Conservation (phyloP, 2,888 invertebrate genomes). For the Belgica antarctica region DNA sequence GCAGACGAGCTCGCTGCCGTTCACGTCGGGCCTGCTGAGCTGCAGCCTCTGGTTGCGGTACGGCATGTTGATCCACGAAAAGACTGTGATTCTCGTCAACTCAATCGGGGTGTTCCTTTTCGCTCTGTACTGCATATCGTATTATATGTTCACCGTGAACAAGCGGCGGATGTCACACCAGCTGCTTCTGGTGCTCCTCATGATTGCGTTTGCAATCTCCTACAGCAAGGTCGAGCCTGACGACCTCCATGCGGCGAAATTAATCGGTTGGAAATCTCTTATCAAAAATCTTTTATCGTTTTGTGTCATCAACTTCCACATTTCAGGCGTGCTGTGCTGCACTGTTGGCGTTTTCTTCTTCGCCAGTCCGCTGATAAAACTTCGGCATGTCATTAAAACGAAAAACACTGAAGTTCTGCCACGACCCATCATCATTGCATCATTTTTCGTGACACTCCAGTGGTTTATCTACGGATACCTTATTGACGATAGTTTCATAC, state of each 20-base stretch:
- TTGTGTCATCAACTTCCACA: neutral
- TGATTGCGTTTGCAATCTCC: constrained; percentile 60
- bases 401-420: constrained; percentile 84
- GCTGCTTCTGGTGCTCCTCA: constrained; percentile 57
- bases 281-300: neutral
- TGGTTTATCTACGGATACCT: constrained; percentile 84
- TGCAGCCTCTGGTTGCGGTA: constrained; percentile 78
- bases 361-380: constrained; percentile 75
- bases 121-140: constrained; percentile 67
- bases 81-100: constrained; percentile 72
- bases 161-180: constrained; percentile 66
- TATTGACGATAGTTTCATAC: constrained; percentile 73
- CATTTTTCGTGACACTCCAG: constrained; percentile 75
- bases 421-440: constrained; percentile 79
- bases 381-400: constrained; percentile 75
- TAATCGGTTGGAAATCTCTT: constrained; percentile 60
- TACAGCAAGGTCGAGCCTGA: constrained; percentile 62
- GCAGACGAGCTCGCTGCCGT: constrained; percentile 27
- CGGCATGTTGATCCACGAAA: constrained; percentile 70
- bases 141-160: constrained; percentile 70
- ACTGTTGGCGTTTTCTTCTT: constrained; percentile 74
- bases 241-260: constrained; percentile 57
- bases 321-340: constrained; percentile 64
- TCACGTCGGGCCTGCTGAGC: constrained; percentile 53
- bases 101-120: constrained; percentile 70